Conservation (phyloP, 2,888 invertebrate genomes). For the Aromia moschata region DNA sequence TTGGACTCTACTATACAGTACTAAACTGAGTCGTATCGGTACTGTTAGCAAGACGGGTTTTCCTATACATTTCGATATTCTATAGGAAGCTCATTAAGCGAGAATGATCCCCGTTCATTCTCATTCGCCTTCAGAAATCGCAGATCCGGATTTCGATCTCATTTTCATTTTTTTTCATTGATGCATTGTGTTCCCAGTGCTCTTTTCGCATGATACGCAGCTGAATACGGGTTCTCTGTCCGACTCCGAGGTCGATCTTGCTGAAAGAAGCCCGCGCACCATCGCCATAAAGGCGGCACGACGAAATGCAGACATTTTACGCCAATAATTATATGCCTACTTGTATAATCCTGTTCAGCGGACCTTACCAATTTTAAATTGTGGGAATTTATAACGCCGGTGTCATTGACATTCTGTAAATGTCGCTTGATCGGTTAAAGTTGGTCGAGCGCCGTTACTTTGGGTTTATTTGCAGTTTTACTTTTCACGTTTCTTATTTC, state of each 20-base stretch:
- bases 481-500: no score
- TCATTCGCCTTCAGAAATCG: no score
- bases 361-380: slow-evolving; percentile 1
- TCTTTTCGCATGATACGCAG: no score
- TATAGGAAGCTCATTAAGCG: no score
- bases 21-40: no score
- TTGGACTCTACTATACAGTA: no score
- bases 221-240: slow-evolving; percentile 1
- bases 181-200: no score
- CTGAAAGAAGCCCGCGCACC: slow-evolving; percentile 11
- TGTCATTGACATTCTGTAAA: neutral
- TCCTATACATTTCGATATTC: no score
- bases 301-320: slow-evolving; percentile 5
- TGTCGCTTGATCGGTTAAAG: neutral
- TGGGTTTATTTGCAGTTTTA: neutral
- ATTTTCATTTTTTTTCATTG: no score
- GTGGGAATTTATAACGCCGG: neutral
- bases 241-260: slow-evolving; percentile 1
- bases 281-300: slow-evolving; percentile 5
- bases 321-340: slow-evolving; percentile 15
- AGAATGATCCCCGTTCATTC: no score
- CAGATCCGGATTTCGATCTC: no score
- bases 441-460: neutral
- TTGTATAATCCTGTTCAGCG: slow-evolving; percentile 1
- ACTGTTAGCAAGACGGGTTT: no score